Evolutionary conservation across 1,140 invertebrate genomes (phyloP), one percentile per base, ranked within the genome.

Genomic region (Spodoptera litura): DNA sequence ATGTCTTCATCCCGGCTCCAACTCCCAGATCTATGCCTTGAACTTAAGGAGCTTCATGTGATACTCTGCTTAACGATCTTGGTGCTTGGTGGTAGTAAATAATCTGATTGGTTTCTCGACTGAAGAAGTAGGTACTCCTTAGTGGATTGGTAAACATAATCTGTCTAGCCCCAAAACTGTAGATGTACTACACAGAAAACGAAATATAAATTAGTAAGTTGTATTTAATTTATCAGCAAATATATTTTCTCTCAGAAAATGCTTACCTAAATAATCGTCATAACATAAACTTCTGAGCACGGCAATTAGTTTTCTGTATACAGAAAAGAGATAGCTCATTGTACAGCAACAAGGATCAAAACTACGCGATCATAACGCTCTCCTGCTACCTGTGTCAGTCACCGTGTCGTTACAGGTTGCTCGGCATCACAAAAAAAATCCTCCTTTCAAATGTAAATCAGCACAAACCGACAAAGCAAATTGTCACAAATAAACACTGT

Each of bases 401-500:
- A 94, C 90, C 88, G 89, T 89, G 88, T 90, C 90, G 89, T 89
- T 89, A 89, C 92, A 93, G 91, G 92, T 93, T 92, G 88, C 88
- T 88, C 87, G 84, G 83, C 86, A 83, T 83, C 81, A 90, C 84
- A 91, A 86, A 93, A 92, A 44, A 91, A 91, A 89, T 89, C 83
- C 81, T 84, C 87, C 83, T 93, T 93, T 94, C 88, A 93, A 93
- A 94, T 94, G 92, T 92, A 93, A 94, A 94, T 94, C 88, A 89
- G 86, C 85, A 87, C 86, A 88, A 88, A 93, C 93, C 93, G 93
- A 94, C 93, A 94, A 94, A 94, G 93, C 92, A 94, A 94, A 94
- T 94, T 94, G 93, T 94, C 93, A 94, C 93, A 94, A 94, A 94
- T 94, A 94, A 94, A 94, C 93, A 94, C 87, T 87, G 91, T 92